Base-by-base conservation (phyloP, 1,140 invertebrate species). In the Caenorhabditis inopinata region DNA sequence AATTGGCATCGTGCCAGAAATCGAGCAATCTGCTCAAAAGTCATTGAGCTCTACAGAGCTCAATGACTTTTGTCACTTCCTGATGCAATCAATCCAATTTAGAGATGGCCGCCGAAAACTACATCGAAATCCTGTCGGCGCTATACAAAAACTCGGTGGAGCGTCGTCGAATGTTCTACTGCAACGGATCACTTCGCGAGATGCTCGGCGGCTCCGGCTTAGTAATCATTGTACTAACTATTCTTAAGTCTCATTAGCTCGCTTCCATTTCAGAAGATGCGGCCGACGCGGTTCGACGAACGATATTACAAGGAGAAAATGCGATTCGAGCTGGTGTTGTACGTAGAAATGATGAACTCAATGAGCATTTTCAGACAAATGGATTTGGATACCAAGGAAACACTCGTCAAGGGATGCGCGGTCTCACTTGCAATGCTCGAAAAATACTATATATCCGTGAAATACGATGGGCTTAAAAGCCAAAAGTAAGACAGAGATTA, bases 251-350 rank as follows among this genome's bases (percentile, higher is more conserved):
- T 38, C 32, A 18, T 68, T 25, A 68, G 58, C 58, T 68, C 58
- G 9, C n/a, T 25, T 21, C 21, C 2, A 42, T 68, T 68, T 68
- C 58, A 68, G 58, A 68, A 68, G n/a, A 68, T 68, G 58, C 29
- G 58, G 23, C 58, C 58, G 18, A 68, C 58, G n/a, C 4, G 58
- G 23, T 68, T 68, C 32, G 58, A 68, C 32, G 58, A 68, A 25
- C 27, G 58, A 68, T 68, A 68, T 38, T 68, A 68, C n/a, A 68
- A 68, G 32, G 58, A 68, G n/a, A 68, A 68, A 25, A 42, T 68
- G 58, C 58, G 58, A 38, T 68, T 68, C n/a, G 58, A 68, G n/a
- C 38, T 68, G 58, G 27, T 68, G 0, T 12, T 68, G 11, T 68
- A 68, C 25, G 32, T 68, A 18, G 58, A 68, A 42, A 68, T 68